phyloP scores from a whole-genome alignment of 2,797 vertebrate species.

The Lithobates sylvaticus region DNA sequence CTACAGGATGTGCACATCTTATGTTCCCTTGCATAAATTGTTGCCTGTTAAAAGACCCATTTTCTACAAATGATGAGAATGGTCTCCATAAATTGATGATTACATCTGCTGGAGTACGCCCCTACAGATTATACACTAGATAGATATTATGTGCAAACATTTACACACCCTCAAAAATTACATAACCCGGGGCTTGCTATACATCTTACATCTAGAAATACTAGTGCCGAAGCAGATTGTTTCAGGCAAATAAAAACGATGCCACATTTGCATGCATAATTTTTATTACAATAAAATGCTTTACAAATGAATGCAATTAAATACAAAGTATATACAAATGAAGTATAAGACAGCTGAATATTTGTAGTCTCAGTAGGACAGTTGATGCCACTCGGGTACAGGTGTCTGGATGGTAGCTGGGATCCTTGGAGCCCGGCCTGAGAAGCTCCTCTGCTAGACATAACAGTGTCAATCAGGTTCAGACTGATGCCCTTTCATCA shows the following conservation, averaged over 20 bases:
- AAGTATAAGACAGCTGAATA: neutral
- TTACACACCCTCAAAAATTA: neutral
- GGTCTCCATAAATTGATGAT: neutral
- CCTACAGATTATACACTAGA: neutral
- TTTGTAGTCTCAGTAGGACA: neutral
- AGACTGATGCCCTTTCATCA: constrained; percentile 95
- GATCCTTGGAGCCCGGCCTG: neutral
- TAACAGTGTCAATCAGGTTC: constrained; percentile 64
- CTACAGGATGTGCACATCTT: neutral
- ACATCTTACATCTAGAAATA: neutral
- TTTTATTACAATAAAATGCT: neutral
- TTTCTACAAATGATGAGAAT: neutral
- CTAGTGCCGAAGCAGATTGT: neutral
- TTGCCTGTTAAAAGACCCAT: neutral
- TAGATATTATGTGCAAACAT: neutral
- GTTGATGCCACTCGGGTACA: neutral
- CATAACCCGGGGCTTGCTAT: neutral
- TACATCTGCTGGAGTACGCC: neutral
- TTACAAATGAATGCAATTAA: neutral
- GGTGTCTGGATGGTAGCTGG: neutral
- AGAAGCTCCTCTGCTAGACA: constrained; percentile 10
- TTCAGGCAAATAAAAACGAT: neutral
- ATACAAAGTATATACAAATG: neutral
- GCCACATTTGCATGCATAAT: neutral
- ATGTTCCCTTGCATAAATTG: neutral